Percentiles rank a stretch among this genome's conserved stretches.
Evolutionary conservation across 1,140 invertebrate genomes (phyloP).

Genomic region (Octopus bimaculoides): DNA sequence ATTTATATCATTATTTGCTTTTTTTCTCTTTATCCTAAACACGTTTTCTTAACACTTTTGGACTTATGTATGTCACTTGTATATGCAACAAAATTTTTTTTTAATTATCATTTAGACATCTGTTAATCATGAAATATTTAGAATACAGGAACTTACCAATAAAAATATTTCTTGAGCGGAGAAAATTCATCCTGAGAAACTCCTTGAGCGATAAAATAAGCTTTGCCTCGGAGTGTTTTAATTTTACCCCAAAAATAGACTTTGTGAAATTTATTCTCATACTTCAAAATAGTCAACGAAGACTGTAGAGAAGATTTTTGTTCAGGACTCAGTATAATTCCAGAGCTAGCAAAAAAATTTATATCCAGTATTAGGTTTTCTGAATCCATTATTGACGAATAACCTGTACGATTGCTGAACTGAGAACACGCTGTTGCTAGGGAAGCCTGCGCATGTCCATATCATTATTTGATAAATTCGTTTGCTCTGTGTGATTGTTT

Average conservation of each 20-base stretch:
- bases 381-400: constrained; percentile 45
- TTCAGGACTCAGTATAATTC: constrained; percentile 54
- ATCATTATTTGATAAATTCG: no score
- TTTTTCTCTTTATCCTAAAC: no score
- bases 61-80: no score
- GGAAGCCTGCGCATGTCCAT: no score
- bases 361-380: constrained; percentile 47
- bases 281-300: constrained; percentile 54
- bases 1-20: no score
- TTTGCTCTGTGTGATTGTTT: no score
- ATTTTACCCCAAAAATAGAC: constrained; percentile 59
- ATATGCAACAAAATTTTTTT: no score
- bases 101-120: no score
- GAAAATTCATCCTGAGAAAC: constrained; percentile 51
- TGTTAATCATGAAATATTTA: no score
- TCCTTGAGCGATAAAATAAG: constrained; percentile 58
- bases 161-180: constrained; percentile 50
- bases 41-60: no score
- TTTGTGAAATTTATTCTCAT: constrained; percentile 55
- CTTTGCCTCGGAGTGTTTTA: constrained; percentile 50
- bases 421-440: no score
- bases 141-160: constrained; percentile 44
- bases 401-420: no score
- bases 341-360: constrained; percentile 55
- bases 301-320: constrained; percentile 55